Evolutionary conservation across 2,113 vertebrate species (phyloP).

Genomic region (Plectropomus leopardus): DNA sequence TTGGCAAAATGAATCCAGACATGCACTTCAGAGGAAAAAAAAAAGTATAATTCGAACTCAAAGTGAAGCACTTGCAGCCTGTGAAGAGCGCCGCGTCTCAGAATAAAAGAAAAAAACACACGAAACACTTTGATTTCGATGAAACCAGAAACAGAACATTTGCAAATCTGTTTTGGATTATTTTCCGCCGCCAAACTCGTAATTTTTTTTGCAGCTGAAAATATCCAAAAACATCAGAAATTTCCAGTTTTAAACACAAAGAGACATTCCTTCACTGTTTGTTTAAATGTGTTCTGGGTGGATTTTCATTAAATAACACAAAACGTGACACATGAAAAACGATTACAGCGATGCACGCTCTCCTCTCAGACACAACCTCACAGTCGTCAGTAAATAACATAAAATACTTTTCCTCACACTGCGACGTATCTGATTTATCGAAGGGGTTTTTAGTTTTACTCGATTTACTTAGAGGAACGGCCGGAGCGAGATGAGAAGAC

Average conservation of each 20-base stretch:
- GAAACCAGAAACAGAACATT: not conserved
- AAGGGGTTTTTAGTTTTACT: not conserved
- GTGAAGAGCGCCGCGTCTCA: not conserved
- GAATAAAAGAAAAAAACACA: not conserved
- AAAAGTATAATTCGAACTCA: not conserved
- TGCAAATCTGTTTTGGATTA: not conserved
- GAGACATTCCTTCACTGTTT: not conserved
- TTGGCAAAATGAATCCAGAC: slow-evolving; percentile 49
- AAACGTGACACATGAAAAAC: slow-evolving; percentile 9
- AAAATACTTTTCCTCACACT: not conserved
- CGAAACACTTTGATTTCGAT: not conserved
- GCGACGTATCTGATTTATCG: too few species aligned
- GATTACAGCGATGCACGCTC: not conserved
- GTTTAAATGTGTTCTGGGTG: not conserved
- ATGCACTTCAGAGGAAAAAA: slow-evolving; percentile 11
- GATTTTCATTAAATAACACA: slow-evolving; percentile 33
- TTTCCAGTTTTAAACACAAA: too few species aligned
- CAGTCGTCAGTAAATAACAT: slow-evolving; percentile 30
- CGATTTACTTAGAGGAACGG: not conserved
- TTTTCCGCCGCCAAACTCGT: not conserved
- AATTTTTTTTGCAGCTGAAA: not conserved
- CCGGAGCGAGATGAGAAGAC: not conserved
- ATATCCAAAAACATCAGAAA: too few species aligned
- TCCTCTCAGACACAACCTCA: slow-evolving; percentile 15
- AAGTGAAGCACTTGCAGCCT: slow-evolving; percentile 11